These are phyloP conservation scores for Trimorus sp. DNA, from an alignment of 2,888 invertebrate genomes.

Conservation along the genomic window DNA sequence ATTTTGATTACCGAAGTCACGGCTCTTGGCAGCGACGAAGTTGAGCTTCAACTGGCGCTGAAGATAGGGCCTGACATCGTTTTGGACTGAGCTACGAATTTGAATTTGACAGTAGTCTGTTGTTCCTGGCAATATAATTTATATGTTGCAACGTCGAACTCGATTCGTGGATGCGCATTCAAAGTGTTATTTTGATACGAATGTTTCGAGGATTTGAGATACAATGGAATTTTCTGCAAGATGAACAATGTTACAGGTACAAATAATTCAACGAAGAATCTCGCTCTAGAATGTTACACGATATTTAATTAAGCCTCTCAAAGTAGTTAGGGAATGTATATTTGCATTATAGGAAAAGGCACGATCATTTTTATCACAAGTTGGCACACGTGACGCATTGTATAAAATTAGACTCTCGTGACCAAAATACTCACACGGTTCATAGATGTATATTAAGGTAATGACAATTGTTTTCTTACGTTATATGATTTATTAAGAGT, in stretches of 20 bases:
- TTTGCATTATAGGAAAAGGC: conserved; percentile 32
- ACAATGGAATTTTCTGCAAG: no score
- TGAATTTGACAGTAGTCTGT: conserved; percentile 33
- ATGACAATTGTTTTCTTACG: conserved; percentile 37
- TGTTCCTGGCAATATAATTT: conserved; percentile 33
- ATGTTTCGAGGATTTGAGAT: conserved; percentile 20
- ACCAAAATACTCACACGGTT: conserved; percentile 38
- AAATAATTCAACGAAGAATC: conserved; percentile 1
- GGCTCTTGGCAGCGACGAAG: no score
- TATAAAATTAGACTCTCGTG: conserved; percentile 44
- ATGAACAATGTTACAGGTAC: background rate
- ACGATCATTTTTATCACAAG: conserved; percentile 40
- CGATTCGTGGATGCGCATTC: conserved; percentile 19
- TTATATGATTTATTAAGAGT: conserved; percentile 7
- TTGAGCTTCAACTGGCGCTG: no score
- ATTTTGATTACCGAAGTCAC: no score
- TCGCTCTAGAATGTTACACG: background rate
- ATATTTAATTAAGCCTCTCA: conserved; percentile 18
- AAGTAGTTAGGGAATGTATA: conserved; percentile 9
- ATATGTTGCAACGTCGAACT: conserved; percentile 9
- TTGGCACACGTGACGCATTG: conserved; percentile 38
- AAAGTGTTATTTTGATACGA: conserved; percentile 39
- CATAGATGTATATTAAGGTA: conserved; percentile 22
- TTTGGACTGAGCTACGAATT: conserved; percentile 29
- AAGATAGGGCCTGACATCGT: no score